Base-by-base conservation (phyloP, 2,888 invertebrate genomes). In the Ellobium chinense region DNA sequence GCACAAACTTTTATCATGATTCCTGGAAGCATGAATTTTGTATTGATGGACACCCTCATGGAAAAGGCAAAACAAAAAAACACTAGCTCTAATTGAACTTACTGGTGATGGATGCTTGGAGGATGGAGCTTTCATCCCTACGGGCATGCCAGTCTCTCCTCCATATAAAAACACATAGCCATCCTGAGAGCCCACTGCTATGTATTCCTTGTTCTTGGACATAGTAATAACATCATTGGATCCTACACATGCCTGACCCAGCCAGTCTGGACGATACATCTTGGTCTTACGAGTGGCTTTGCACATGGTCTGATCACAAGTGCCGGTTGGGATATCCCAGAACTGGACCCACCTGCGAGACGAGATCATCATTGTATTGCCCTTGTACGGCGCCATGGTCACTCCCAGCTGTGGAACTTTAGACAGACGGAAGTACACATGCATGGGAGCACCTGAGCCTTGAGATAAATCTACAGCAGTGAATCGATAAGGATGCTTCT, bases 291-390 rank as follows among this genome's bases (percentile, higher is more conserved):
- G 79, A 9, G 72, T 81, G 24, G 79, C 78, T 36, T 86, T 87
- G 37, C 85, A 73, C 24, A 88, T 83, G 36, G 82, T 81, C 78
- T 89, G 89, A 83, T 90, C 91, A 84, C 87, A 89, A 37, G 85
- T 88, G 4, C 90, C 91, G 21, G 88, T 87, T 14, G 87, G 87
- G 36, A 90, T 88, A 73, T 91, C 90, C 91, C 91, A 91, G 63
- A 87, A 83, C 5, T 89, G 65, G 5, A 87, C 82, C 82, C 85
- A 86, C 14, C 90, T 82, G 34, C 89, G 79, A 3, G 89, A 83
- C 12, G 88, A 80, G 12, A 89, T 79, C 39, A 90, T 78, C 83
- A 91, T 84, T 0, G 78, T 80, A 78, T 89, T 89, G 31, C 89
- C 89, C n/a, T 37, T 75, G 79, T 85, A 85, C 7, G 88, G 83